A percentile compares a stretch with the other conserved stretches of the same genome.
phyloP scores from a whole-genome alignment of 2,888 invertebrate species.

The Lagria hirta region DNA sequence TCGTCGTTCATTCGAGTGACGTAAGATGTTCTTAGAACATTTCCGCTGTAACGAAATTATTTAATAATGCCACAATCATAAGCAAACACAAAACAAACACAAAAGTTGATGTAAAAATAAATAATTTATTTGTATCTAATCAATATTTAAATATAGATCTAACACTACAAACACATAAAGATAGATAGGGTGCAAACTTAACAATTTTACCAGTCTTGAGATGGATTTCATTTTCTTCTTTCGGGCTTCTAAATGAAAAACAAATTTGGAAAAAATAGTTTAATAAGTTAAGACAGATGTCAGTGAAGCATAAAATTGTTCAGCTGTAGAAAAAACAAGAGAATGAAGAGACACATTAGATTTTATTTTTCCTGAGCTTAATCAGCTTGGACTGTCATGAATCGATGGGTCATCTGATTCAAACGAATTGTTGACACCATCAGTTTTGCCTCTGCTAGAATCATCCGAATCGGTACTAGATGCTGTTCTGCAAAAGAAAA shows the following conservation, averaged over 20 bases:
- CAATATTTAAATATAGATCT: not conserved
- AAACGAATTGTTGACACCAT: constrained; percentile 1
- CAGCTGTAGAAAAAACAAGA: not conserved
- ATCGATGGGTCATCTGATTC: constrained; percentile 1
- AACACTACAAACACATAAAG: not conserved
- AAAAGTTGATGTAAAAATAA: not conserved
- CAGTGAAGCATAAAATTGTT: too few species aligned
- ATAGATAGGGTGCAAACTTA: not conserved
- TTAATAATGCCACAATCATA: too few species aligned
- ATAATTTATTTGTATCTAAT: not conserved
- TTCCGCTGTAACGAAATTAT: too few species aligned
- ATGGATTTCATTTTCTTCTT: not conserved
- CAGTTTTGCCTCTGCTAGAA: not conserved
- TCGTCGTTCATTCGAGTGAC: too few species aligned
- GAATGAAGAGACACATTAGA: not conserved
- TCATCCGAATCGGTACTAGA: not conserved
- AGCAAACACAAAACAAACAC: too few species aligned
- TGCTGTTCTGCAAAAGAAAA: too few species aligned
- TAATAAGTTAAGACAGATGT: not conserved
- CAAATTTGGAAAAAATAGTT: not conserved
- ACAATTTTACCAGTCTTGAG: constrained; percentile 1
- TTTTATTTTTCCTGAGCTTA: too few species aligned
- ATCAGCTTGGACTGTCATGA: constrained; percentile 1
- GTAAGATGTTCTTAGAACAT: too few species aligned
- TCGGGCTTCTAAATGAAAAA: not conserved